A percentile compares a stretch with the other conserved stretches of the same genome.
These are phyloP conservation scores for Calliphora vicina DNA, from an alignment of 1,140 invertebrate genomes.

Conservation along the genomic window DNA sequence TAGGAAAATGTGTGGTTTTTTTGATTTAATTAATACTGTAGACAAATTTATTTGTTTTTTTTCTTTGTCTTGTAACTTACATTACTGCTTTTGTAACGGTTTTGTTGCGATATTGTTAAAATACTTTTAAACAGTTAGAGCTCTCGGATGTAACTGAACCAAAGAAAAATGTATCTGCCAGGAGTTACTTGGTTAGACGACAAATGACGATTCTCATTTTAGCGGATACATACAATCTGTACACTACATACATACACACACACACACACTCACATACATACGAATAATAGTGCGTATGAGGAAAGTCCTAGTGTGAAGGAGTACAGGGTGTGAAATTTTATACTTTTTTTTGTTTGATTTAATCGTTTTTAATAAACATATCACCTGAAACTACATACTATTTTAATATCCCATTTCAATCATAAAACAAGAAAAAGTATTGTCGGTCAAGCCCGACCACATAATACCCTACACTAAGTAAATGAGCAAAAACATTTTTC, in stretches of 20 bases:
- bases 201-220: slow-evolving; percentile 22
- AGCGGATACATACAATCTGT: slow-evolving; percentile 44
- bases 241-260: slow-evolving; percentile 1
- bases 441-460: no score
- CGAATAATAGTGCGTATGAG: slow-evolving; percentile 21
- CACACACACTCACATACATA: neutral
- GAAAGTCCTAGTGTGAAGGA: neutral
- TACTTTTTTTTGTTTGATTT: no score
- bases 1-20: neutral
- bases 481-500: no score
- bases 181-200: slow-evolving; percentile 21
- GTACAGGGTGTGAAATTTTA: neutral
- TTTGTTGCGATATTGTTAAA: slow-evolving; percentile 18
- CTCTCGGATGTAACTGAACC: slow-evolving; percentile 61
- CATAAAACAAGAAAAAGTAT: no score
- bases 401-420: no score
- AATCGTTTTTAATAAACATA: no score
- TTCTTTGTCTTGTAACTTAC: slow-evolving; percentile 15
- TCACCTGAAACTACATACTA: no score
- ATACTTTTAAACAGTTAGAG: slow-evolving; percentile 48
- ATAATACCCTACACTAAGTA: no score
- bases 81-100: slow-evolving; percentile 1
- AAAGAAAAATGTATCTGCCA: slow-evolving; percentile 29
- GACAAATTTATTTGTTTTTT: no score
- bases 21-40: neutral